These are phyloP conservation scores for Diadophis punctatus DNA, from an alignment of 2,113 vertebrate species.

Conservation along the genomic window DNA sequence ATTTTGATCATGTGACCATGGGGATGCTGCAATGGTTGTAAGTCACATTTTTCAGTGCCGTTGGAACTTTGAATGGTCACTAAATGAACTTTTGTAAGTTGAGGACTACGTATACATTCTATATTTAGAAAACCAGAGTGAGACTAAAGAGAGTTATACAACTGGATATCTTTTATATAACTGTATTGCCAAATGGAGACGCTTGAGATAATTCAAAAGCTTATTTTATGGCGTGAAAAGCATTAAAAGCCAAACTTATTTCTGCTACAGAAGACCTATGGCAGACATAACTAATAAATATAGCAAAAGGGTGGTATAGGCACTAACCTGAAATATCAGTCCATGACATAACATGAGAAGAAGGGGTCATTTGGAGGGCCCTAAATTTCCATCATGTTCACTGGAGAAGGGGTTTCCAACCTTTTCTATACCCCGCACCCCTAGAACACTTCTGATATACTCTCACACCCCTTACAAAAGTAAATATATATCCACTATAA, in stretches of 20 bases:
- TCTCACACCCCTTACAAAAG: too few relatives aligned
- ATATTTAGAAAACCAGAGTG: not conserved
- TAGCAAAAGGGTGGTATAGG: not conserved
- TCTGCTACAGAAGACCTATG: not conserved
- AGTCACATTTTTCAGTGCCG: too few relatives aligned
- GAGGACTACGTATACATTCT: not conserved
- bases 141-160: not conserved
- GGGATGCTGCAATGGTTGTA: too few relatives aligned
- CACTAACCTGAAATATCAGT: not conserved
- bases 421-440: too few relatives aligned
- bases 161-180: not conserved
- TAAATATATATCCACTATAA: too few relatives aligned
- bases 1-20: too few relatives aligned
- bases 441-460: too few relatives aligned
- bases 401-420: not conserved
- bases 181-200: not conserved
- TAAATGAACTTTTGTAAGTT: too few relatives aligned
- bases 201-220: not conserved
- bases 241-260: not conserved
- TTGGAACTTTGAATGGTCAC: too few relatives aligned
- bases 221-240: not conserved
- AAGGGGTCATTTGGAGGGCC: not conserved
- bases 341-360: not conserved
- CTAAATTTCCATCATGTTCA: not conserved
- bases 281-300: not conserved